Conservation (phyloP, 2,797 vertebrate genomes). For the Kryptolebias ocellatus region DNA sequence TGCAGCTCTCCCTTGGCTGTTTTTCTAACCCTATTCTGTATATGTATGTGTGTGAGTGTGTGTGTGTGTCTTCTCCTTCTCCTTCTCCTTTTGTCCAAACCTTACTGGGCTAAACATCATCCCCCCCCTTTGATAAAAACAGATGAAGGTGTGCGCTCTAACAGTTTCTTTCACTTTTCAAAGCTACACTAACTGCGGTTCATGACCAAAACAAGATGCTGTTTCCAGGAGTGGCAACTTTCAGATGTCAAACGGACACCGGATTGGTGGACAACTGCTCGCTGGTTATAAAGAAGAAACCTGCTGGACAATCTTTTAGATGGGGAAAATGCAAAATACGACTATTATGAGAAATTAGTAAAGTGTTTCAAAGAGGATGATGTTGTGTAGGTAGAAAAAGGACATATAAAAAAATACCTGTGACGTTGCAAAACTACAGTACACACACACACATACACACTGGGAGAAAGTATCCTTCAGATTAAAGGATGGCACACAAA, state of each 20-base stretch:
- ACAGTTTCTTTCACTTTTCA: slow-evolving; percentile 68
- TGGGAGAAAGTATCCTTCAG: slow-evolving; percentile 53
- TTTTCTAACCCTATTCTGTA: slow-evolving; percentile 36
- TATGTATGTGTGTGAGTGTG: background rate
- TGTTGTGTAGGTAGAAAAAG: slow-evolving; percentile 5
- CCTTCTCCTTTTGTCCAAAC: slow-evolving; percentile 30
- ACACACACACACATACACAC: slow-evolving; percentile 22
- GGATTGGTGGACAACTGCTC: slow-evolving; percentile 56
- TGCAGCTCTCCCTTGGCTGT: slow-evolving; percentile 22
- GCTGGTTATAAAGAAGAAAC: slow-evolving; percentile 7
- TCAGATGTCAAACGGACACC: slow-evolving; percentile 61
- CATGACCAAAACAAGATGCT: slow-evolving; percentile 58
- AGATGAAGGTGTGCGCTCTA: slow-evolving; percentile 65
- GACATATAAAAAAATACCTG: slow-evolving; percentile 8
- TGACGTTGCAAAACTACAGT: slow-evolving; percentile 20
- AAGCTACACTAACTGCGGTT: slow-evolving; percentile 60
- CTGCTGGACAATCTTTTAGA: background rate
- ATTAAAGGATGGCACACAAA: slow-evolving; percentile 55
- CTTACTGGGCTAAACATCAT: slow-evolving; percentile 29
- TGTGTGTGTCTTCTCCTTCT: slow-evolving; percentile 10
- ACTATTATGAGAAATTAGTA: no score
- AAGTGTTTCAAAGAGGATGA: slow-evolving; percentile 25
- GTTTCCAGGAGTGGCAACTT: slow-evolving; percentile 67
- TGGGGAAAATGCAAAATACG: no score
- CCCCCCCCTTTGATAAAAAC: slow-evolving; percentile 73